Evolutionary conservation across 2,113 vertebrate species (phyloP).

Genomic region (Myotis davidii): DNA sequence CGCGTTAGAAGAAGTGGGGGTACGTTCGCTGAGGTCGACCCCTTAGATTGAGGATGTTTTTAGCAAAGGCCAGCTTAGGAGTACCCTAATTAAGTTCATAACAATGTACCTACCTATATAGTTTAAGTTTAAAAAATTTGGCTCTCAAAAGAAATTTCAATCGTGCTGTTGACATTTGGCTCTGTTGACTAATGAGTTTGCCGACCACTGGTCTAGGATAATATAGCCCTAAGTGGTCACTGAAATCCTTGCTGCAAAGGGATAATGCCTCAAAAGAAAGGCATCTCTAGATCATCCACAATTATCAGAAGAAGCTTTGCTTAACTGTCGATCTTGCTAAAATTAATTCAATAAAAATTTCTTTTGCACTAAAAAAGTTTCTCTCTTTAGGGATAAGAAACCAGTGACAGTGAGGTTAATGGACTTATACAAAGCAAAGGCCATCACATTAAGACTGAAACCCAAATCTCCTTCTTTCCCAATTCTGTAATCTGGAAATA

Average conservation of each 20-base stretch:
- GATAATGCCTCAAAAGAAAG: background rate
- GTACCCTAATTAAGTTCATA: no score
- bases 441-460: background rate
- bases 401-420: background rate
- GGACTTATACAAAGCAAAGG: background rate
- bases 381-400: slow-evolving; percentile 15
- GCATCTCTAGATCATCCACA: background rate
- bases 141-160: no score
- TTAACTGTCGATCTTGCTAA: background rate
- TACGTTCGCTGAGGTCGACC: no score
- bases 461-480: background rate
- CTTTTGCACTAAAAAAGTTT: background rate
- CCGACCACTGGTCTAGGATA: background rate
- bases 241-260: background rate
- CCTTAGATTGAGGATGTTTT: no score
- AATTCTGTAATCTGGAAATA: slow-evolving; percentile 42
- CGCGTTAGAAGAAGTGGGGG: no score
- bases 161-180: no score
- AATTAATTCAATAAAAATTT: background rate
- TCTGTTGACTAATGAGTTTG: no score
- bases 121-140: no score
- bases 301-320: slow-evolving; percentile 24
- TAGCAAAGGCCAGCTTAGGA: no score
- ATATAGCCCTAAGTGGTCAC: background rate
- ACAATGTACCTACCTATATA: no score